Evolutionary conservation across 2,888 invertebrate genomes (phyloP).

Genomic region (Meiosimyza decipiens): DNA sequence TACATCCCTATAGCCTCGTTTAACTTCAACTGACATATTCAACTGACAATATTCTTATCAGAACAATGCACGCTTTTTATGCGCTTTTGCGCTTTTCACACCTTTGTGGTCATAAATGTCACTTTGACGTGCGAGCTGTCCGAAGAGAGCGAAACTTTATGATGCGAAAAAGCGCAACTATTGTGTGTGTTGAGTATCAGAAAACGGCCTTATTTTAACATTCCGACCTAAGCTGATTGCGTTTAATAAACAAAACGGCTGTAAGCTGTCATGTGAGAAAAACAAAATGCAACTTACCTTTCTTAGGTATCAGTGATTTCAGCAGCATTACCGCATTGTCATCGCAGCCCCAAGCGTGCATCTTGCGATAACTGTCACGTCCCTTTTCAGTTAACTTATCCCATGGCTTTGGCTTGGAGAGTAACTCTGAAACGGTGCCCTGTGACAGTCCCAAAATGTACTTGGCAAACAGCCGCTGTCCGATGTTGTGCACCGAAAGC

Average conservation of each 20-base stretch:
- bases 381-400: constrained; percentile 99
- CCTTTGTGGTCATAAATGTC: constrained; percentile 18
- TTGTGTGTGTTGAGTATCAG: neutral
- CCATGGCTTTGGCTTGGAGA: constrained; percentile 99
- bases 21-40: no score
- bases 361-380: constrained; percentile 97
- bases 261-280: neutral
- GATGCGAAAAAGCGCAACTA: neutral
- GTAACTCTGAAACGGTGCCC: constrained; percentile 97
- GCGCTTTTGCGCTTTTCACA: neutral
- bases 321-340: constrained; percentile 96
- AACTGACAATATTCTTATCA: neutral
- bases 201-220: neutral
- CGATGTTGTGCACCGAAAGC: constrained; percentile 96
- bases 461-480: constrained; percentile 98
- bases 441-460: constrained; percentile 96
- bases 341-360: constrained; percentile 99
- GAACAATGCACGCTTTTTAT: neutral
- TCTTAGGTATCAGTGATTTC: constrained; percentile 97
- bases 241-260: neutral
- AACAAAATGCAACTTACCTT: constrained; percentile 77
- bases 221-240: neutral
- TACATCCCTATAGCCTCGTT: no score
- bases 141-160: neutral
- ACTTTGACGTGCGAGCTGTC: constrained; percentile 19